Evolutionary conservation across 2,888 invertebrate species (phyloP).

Genomic region (Girardia tigrina): DNA sequence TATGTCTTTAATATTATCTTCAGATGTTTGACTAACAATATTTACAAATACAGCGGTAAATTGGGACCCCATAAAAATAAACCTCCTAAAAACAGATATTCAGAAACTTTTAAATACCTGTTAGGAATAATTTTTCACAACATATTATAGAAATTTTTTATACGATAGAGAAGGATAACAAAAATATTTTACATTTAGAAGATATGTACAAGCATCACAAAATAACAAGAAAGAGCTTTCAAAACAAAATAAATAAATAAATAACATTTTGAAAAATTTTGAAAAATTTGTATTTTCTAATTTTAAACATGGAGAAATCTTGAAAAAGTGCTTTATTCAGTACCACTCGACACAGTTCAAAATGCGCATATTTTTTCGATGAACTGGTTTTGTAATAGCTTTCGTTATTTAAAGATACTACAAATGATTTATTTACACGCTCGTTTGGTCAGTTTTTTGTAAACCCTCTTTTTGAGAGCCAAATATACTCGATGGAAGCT

Average conservation of each 20-base stretch:
- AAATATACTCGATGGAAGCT: not conserved
- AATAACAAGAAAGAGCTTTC: not conserved
- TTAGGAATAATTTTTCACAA: not conserved
- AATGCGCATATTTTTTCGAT: slow-evolving; percentile 2
- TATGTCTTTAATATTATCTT: not conserved
- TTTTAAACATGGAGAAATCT: not conserved
- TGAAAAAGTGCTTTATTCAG: not conserved
- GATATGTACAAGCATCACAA: too few relatives aligned
- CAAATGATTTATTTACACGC: not conserved
- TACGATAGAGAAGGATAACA: too few relatives aligned
- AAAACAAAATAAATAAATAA: not conserved
- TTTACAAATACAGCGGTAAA: not conserved
- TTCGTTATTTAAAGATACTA: not conserved
- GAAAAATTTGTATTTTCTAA: not conserved
- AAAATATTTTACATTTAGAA: too few relatives aligned
- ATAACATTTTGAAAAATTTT: not conserved
- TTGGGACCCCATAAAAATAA: not conserved
- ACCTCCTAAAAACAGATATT: not conserved
- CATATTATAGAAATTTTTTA: not conserved
- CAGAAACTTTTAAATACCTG: not conserved
- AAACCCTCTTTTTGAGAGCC: not conserved
- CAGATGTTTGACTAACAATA: too few relatives aligned
- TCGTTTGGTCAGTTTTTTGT: not conserved
- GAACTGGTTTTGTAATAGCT: slow-evolving; percentile 12
- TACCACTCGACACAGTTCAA: not conserved